Evolutionary conservation across 92 coral and sea anemone species (phyloP), one percentile per base, ranked within the genome.

Genomic region (Palythoa caribaeorum): DNA sequence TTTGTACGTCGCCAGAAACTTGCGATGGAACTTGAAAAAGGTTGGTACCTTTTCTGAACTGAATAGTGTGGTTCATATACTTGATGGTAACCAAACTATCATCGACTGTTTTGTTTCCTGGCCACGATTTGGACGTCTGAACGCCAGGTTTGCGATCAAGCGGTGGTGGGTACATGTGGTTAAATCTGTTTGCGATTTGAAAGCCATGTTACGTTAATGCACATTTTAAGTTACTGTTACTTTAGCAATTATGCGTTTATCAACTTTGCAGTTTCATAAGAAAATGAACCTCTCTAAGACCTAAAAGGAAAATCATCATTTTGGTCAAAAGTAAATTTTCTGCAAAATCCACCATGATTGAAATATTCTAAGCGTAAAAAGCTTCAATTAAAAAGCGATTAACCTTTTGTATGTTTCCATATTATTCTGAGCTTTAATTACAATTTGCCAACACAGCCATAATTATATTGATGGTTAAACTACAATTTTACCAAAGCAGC

Each of bases 121-220:
- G 90, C 81, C 90, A 90, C 69, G 98, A 86, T 80, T 91, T 80
- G 89, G 93, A 88, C 54, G 94, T 91, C 78, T 90, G 86, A 89
- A 91, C 65, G 74, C 92, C 92, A 84, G 92, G 72, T 84, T 85
- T 66, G 36, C 81, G 76, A 66, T 87, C 80, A 63, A 85, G 19
- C 69, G 87, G 83, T 38, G 94, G 98, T 76, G 98, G 98, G 88
- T 93, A 91, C 92, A 91, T 88, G 84, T 95, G 98, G 96, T 95
- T 95, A 94, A 95, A 95, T 95, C 98, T 95, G 98, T 95, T 95
- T 89, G 92, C 71, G 88, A 92, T 94, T 94, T 90, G 91, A 90
- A 93, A 80, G 91, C 87, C 72, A 80, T 66, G 76, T 81, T 81
- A 81, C 48, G 35, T 81, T 81, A 81, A 65, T 81, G 59, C 75